phyloP scores from a whole-genome alignment of 2,113 vertebrate species.

The Pagrus major region DNA sequence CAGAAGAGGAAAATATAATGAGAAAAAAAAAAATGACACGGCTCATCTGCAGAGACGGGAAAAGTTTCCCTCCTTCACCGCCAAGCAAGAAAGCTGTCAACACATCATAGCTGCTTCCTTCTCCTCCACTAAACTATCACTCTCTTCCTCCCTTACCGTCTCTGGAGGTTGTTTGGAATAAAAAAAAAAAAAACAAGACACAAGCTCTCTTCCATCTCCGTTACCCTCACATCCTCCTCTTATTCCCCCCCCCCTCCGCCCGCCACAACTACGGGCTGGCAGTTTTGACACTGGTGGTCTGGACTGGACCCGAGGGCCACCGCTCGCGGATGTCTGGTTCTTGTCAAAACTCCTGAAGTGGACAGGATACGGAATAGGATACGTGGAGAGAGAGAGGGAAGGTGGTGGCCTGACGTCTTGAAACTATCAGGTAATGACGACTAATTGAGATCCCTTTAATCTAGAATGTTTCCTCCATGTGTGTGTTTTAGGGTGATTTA shows the following conservation, averaged over 20 bases:
- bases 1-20: conserved; percentile 2
- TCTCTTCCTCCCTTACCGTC: conserved; percentile 35
- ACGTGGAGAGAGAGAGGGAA: background rate
- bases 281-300: conserved; percentile 13
- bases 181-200: background rate
- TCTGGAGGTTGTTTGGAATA: conserved; percentile 40
- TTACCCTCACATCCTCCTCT: background rate
- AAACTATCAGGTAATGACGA: conserved; percentile 59
- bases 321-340: conserved; percentile 52
- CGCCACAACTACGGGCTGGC: background rate
- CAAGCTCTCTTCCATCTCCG: conserved; percentile 11
- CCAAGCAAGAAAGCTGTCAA: conserved; percentile 49
- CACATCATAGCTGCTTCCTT: conserved; percentile 44
- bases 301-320: background rate
- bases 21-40: background rate
- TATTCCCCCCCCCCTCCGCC: background rate
- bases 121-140: conserved; percentile 45
- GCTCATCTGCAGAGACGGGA: conserved; percentile 18
- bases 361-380: conserved; percentile 29
- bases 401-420: conserved; percentile 31
- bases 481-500: conserved; percentile 44
- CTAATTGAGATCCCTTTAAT: conserved; percentile 75
- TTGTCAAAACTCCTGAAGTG: conserved; percentile 44
- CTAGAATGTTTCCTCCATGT: conserved; percentile 36
- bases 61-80: conserved; percentile 18